Evolutionary conservation across 2,113 vertebrate genomes (phyloP).

Genomic region (Fukomys damarensis): DNA sequence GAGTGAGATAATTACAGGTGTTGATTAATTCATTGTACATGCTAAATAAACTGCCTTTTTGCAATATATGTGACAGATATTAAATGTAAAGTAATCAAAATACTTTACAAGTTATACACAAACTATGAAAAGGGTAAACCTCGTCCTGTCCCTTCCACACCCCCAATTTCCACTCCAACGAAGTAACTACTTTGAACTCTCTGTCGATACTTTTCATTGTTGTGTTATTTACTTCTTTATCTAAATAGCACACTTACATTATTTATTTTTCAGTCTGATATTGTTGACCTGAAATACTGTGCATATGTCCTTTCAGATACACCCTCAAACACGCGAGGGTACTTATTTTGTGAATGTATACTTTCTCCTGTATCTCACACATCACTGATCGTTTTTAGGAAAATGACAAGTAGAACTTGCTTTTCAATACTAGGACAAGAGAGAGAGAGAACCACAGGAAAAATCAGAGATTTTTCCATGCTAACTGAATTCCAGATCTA

Average conservation of each 20-base stretch:
- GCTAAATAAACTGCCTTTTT: neutral
- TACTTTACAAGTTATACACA: neutral
- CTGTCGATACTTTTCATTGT: neutral
- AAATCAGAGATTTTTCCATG: neutral
- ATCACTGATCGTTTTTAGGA: neutral
- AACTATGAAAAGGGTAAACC: neutral
- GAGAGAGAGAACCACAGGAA: neutral
- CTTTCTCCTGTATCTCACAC: neutral
- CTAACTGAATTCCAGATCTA: slow-evolving; percentile 3
- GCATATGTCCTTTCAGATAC: neutral
- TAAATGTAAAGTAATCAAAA: neutral
- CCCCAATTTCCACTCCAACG: neutral
- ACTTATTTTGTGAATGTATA: neutral
- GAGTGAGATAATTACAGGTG: neutral
- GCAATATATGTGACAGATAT: neutral
- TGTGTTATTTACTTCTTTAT: neutral
- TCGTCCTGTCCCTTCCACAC: neutral
- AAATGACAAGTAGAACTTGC: neutral
- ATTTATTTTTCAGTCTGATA: neutral
- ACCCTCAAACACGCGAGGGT: neutral
- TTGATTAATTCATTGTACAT: neutral
- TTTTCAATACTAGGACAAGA: neutral
- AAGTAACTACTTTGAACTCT: neutral
- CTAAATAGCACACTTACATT: neutral
- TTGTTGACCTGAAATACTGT: neutral